phyloP scores from a whole-genome alignment of 2,797 vertebrate genomes.

The Apogon talboti region DNA sequence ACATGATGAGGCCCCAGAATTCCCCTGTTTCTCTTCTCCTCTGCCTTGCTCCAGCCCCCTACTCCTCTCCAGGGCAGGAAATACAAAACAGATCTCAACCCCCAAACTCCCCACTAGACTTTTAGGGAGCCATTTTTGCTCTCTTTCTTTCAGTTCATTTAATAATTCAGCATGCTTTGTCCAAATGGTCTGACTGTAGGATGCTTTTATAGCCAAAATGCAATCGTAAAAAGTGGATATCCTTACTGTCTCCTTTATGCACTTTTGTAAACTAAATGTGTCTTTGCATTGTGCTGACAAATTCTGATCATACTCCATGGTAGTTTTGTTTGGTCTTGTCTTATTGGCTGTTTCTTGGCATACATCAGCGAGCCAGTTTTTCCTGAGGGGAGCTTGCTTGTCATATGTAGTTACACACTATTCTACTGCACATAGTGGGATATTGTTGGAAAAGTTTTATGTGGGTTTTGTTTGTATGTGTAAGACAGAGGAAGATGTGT shows the following conservation, averaged over 20 bases:
- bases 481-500: not conserved
- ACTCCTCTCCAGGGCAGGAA: slow-evolving; percentile 67
- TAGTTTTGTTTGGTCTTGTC: slow-evolving; percentile 8
- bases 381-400: not conserved
- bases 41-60: slow-evolving; percentile 31
- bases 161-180: not conserved
- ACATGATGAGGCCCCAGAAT: slow-evolving; percentile 59
- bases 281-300: not conserved
- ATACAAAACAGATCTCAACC: slow-evolving; percentile 72
- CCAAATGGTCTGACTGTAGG: slow-evolving; percentile 1
- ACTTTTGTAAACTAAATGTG: not conserved
- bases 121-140: slow-evolving; percentile 20
- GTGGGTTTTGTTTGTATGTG: not conserved
- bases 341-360: not conserved
- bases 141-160: not conserved
- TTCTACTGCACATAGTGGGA: slow-evolving; percentile 14
- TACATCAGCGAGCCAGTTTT: not conserved
- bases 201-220: not conserved
- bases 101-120: slow-evolving; percentile 47
- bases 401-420: not conserved
- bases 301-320: not conserved
- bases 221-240: not conserved
- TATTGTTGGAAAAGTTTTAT: not conserved
- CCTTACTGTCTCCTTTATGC: no score
- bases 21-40: slow-evolving; percentile 46